These are phyloP conservation scores for Steinernema feltiae DNA, from an alignment of 1,140 invertebrate genomes.

Conservation along the genomic window DNA sequence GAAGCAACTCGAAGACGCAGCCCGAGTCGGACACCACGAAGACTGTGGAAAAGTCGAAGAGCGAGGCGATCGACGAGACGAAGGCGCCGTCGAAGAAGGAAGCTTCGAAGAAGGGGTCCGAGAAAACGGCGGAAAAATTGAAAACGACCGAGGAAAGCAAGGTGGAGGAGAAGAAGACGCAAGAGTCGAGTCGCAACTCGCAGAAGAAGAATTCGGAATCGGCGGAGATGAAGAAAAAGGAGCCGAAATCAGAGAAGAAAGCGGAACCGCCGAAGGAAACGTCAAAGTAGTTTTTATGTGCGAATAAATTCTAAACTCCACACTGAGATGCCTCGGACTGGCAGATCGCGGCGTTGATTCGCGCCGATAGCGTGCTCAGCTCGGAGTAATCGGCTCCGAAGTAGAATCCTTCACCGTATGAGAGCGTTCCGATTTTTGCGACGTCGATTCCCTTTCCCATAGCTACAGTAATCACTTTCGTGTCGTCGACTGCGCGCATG, in stretches of 20 bases:
- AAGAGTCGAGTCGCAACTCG: too few species aligned
- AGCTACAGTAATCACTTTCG: constrained; percentile 26
- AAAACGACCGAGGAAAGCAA: neutral
- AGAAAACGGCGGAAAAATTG: neutral
- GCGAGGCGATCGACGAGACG: too few species aligned
- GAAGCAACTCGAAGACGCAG: too few species aligned
- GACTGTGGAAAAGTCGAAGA: too few species aligned
- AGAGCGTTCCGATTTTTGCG: constrained; percentile 14
- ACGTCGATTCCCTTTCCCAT: constrained; percentile 19
- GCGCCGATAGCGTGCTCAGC: neutral
- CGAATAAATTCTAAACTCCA: neutral
- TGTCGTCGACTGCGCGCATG: constrained; percentile 18
- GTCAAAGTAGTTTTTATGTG: neutral
- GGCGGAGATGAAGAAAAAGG: too few species aligned
- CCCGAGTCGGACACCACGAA: too few species aligned
- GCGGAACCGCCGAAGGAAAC: neutral
- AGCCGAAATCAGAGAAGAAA: neutral
- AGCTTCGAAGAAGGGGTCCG: neutral
- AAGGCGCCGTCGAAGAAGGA: too few species aligned
- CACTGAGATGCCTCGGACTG: neutral
- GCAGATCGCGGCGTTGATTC: constrained; percentile 18
- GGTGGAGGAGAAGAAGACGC: too few species aligned
- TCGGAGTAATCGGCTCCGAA: constrained; percentile 16
- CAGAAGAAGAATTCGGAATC: too few species aligned
- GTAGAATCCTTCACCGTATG: constrained; percentile 22